A percentile compares a stretch with the other conserved stretches of the same genome.
Evolutionary conservation across 2,797 vertebrate genomes (phyloP).

Genomic region (Melanogrammus aeglefinus): DNA sequence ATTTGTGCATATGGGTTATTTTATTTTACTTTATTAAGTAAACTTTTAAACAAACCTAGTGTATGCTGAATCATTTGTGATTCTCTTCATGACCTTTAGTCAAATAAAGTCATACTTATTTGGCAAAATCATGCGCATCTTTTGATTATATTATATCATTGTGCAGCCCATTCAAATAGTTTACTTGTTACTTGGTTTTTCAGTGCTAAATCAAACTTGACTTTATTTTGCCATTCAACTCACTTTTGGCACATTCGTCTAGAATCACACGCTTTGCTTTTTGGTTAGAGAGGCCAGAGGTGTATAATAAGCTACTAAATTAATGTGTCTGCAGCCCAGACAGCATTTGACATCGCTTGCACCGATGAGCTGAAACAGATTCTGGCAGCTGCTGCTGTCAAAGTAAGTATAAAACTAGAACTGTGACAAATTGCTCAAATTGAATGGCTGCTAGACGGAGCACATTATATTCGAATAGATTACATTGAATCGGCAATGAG

Average conservation of each 20-base stretch:
- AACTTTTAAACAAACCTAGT: no score
- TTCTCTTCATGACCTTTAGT: no score
- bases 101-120: background rate
- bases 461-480: background rate
- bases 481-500: background rate
- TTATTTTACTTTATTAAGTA: no score
- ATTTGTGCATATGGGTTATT: background rate
- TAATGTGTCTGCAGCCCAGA: constrained; percentile 76
- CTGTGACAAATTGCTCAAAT: background rate
- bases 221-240: background rate
- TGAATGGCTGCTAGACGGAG: background rate
- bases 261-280: background rate
- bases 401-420: constrained; percentile 50
- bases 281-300: background rate
- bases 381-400: constrained; percentile 74
- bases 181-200: background rate
- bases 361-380: constrained; percentile 81
- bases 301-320: background rate
- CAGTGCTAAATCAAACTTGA: background rate
- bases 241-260: background rate
- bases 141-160: background rate
- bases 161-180: background rate
- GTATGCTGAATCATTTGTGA: no score
- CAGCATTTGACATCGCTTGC: constrained; percentile 78
- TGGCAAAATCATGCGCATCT: background rate